These are phyloP conservation scores for Ophion slaviceki DNA, from an alignment of 2,888 invertebrate genomes.

Conservation along the genomic window DNA sequence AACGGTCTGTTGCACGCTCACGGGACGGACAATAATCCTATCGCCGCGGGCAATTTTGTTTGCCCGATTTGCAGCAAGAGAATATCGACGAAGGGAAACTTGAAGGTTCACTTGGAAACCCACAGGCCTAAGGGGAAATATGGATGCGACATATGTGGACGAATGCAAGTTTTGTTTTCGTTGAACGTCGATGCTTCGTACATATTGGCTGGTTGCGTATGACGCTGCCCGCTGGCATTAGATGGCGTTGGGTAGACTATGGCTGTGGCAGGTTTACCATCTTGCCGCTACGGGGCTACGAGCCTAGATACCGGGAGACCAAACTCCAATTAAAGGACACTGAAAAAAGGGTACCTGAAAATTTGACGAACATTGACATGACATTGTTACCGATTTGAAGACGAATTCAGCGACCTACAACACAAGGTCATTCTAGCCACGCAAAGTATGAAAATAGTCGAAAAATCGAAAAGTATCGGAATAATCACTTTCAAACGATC, in stretches of 20 bases:
- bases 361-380: too few relatives aligned
- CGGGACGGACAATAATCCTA: conserved; percentile 76
- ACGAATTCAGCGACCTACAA: too few relatives aligned
- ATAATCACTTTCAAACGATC: too few relatives aligned
- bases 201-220: background rate
- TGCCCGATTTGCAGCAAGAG: conserved; percentile 87
- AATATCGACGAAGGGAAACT: conserved; percentile 87
- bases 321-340: too few relatives aligned
- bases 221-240: background rate
- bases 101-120: conserved; percentile 87
- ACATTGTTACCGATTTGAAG: too few relatives aligned
- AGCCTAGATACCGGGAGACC: too few relatives aligned
- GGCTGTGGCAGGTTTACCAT: too few relatives aligned
- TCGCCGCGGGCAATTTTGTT: conserved; percentile 82
- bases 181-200: background rate
- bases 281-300: too few relatives aligned
- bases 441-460: too few relatives aligned
- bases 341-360: too few relatives aligned
- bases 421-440: too few relatives aligned
- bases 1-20: conserved; percentile 69
- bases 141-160: conserved; percentile 87
- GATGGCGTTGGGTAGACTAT: background rate
- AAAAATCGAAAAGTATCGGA: too few relatives aligned
- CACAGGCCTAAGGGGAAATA: conserved; percentile 87
- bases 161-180: conserved; percentile 85